Percentiles rank a stretch among this genome's conserved stretches.
Conservation (phyloP, 30 jellyfish, hydroid and myxozoan genomes). For the Turritopsis rubra region DNA sequence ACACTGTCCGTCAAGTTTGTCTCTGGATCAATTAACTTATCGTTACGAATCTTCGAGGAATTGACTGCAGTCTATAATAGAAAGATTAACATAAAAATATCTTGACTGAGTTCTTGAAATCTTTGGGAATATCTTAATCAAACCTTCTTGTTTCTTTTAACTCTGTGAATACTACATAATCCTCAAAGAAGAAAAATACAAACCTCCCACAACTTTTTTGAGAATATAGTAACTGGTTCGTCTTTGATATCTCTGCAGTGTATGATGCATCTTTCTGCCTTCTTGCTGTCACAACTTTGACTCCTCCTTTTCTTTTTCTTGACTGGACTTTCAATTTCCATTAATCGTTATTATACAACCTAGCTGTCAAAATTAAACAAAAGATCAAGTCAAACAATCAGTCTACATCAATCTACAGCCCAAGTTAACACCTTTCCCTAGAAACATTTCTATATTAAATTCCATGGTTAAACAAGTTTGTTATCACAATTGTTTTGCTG, state of each 20-base stretch:
- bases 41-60: neutral
- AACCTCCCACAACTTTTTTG: neutral
- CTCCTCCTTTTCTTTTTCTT: neutral
- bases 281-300: neutral
- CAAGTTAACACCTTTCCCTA: too few relatives aligned
- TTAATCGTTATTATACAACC: too few relatives aligned
- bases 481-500: too few relatives aligned
- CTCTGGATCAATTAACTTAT: neutral
- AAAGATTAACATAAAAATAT: neutral
- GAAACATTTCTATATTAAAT: too few relatives aligned
- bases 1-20: neutral
- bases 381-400: too few relatives aligned
- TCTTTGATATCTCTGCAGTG: neutral
- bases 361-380: too few relatives aligned
- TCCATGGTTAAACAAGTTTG: too few relatives aligned
- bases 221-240: slow-evolving; percentile 3
- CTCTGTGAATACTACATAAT: neutral
- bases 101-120: neutral
- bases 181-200: neutral
- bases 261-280: neutral
- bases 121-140: too few relatives aligned
- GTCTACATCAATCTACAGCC: too few relatives aligned
- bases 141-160: too few relatives aligned
- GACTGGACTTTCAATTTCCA: slow-evolving; percentile 10
- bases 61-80: neutral